These are phyloP conservation scores for Sminthurides bifidus DNA, from an alignment of 1,140 invertebrate genomes.

Conservation along the genomic window DNA sequence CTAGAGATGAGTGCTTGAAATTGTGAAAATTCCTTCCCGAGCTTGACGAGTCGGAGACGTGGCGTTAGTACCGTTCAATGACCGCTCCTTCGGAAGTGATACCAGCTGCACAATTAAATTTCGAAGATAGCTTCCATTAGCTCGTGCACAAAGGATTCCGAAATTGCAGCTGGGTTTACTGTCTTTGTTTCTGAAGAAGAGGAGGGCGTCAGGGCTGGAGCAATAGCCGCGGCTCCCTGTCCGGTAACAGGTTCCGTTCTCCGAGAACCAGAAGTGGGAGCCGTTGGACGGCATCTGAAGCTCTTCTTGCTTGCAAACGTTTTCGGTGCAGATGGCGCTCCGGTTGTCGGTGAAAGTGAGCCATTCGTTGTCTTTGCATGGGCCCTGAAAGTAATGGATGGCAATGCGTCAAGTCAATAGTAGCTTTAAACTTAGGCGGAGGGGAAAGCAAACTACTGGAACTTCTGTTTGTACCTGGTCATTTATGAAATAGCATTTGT, in stretches of 20 bases:
- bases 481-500: conserved; percentile 26
- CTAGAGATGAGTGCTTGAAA: no score
- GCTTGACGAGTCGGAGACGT: no score
- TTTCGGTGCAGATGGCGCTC: conserved; percentile 19
- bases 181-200: conserved; percentile 7
- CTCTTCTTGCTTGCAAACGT: conserved; percentile 17
- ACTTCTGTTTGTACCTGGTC: conserved; percentile 9
- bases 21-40: no score
- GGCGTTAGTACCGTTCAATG: no score
- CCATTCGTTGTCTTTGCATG: conserved; percentile 22
- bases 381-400: conserved; percentile 9
- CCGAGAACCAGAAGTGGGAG: conserved; percentile 18
- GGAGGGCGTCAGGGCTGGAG: conserved; percentile 6
- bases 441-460: not conserved
- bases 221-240: conserved; percentile 23
- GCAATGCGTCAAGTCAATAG: not conserved
- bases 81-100: no score
- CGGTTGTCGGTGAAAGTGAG: conserved; percentile 20
- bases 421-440: not conserved
- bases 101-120: no score
- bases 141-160: not conserved
- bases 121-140: no score
- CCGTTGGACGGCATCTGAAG: conserved; percentile 1
- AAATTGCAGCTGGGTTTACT: not conserved
- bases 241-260: conserved; percentile 24